phyloP scores from a whole-genome alignment of 2,113 vertebrate genomes.

The Hiodon tergisus region DNA sequence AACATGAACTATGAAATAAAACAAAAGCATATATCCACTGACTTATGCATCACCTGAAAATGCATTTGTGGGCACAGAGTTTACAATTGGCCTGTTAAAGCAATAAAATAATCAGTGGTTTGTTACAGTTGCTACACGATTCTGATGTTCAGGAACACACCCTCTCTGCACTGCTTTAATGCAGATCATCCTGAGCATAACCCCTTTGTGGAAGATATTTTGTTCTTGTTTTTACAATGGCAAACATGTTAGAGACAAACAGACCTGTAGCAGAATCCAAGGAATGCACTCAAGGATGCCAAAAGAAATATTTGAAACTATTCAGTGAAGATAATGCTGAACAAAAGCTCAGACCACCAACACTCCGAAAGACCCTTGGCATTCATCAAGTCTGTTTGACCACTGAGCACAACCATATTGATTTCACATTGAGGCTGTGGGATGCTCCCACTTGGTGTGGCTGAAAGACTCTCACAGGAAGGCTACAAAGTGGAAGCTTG shows the following conservation, averaged over 20 bases:
- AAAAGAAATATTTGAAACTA: slow-evolving; percentile 43
- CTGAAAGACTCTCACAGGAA: slow-evolving; percentile 5
- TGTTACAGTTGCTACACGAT: too few species aligned
- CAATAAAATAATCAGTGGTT: too few species aligned
- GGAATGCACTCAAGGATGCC: slow-evolving; percentile 34
- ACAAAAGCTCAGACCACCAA: slow-evolving; percentile 14
- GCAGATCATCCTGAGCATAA: neutral
- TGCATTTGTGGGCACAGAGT: too few species aligned
- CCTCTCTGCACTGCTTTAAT: neutral
- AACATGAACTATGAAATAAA: too few species aligned
- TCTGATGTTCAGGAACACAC: too few species aligned
- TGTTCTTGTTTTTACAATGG: neutral
- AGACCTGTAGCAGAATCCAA: slow-evolving; percentile 34
- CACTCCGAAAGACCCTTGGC: slow-evolving; percentile 4
- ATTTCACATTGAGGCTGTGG: slow-evolving; percentile 40
- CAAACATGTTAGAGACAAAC: slow-evolving; percentile 4
- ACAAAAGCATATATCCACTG: too few species aligned
- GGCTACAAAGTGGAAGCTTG: neutral
- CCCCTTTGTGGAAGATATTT: neutral
- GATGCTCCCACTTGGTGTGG: slow-evolving; percentile 24
- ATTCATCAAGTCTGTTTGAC: slow-evolving; percentile 29
- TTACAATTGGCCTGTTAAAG: too few species aligned
- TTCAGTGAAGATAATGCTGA: slow-evolving; percentile 25
- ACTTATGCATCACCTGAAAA: too few species aligned
- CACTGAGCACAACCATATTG: slow-evolving; percentile 34